These are phyloP conservation scores for Eurois occulta DNA, from an alignment of 2,888 invertebrate genomes.

Conservation along the genomic window DNA sequence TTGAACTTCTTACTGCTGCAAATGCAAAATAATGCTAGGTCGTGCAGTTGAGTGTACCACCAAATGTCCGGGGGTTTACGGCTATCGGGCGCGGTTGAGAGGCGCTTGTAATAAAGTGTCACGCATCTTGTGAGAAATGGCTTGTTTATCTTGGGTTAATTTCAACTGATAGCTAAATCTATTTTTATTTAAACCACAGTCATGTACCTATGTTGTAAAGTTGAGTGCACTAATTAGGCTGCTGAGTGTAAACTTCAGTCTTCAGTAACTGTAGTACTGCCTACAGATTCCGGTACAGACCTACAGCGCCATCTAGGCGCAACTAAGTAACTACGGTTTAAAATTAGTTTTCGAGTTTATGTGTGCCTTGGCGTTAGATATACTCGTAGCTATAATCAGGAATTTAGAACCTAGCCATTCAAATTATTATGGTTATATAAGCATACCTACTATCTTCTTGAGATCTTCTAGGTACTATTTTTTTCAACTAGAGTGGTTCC, in stretches of 20 bases:
- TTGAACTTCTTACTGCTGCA: neutral
- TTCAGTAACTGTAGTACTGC: neutral
- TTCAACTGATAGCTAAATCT: too few relatives aligned
- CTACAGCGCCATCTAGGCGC: constrained; percentile 1
- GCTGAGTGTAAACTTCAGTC: neutral
- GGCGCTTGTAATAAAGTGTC: constrained; percentile 2
- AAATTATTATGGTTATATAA: neutral
- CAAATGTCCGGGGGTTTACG: constrained; percentile 10
- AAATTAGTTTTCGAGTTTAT: neutral
- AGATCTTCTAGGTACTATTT: neutral
- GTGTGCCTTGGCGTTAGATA: neutral
- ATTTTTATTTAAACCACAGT: neutral
- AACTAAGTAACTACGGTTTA: neutral
- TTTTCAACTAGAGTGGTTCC: neutral
- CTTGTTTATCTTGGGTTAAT: neutral
- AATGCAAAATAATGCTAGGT: neutral
- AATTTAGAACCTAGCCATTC: neutral
- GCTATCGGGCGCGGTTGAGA: constrained; percentile 1
- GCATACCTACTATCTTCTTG: neutral
- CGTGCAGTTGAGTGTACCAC: neutral
- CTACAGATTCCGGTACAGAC: neutral
- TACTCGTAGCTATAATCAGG: neutral
- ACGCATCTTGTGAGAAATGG: neutral
- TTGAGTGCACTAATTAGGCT: neutral
- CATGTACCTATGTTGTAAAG: neutral